Percentiles rank a stretch among this genome's conserved stretches.
Evolutionary conservation across 2,797 vertebrate species (phyloP).

Genomic region (Micrastur ruficollis): DNA sequence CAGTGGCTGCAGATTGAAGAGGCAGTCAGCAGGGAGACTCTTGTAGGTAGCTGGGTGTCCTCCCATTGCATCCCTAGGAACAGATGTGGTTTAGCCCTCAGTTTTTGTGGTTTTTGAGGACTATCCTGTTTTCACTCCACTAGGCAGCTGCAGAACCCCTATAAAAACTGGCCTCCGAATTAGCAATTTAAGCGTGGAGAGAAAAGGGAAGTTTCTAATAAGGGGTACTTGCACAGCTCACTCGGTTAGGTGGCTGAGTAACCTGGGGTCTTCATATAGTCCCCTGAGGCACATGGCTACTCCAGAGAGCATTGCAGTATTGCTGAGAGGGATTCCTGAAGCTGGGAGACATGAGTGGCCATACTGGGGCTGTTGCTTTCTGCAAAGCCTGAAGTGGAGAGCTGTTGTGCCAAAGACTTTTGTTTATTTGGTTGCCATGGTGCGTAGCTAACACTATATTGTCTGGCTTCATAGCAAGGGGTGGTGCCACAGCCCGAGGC

Average conservation of each 20-base stretch:
- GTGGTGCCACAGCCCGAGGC: conserved; percentile 7
- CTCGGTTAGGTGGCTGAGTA: background rate
- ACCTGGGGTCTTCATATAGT: background rate
- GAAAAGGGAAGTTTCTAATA: background rate
- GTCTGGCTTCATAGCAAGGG: conserved; percentile 28
- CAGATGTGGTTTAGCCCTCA: background rate
- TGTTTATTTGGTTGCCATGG: conserved; percentile 52
- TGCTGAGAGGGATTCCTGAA: background rate
- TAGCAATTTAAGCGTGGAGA: background rate
- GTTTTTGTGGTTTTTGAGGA: background rate
- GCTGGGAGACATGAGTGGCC: background rate
- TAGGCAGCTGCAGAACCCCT: background rate
- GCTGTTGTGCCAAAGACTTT: background rate
- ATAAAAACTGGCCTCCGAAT: background rate
- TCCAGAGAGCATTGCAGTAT: background rate
- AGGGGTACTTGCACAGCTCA: background rate
- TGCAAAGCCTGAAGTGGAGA: conserved; percentile 2
- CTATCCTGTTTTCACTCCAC: background rate
- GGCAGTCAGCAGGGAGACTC: background rate
- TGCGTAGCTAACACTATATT: conserved; percentile 18
- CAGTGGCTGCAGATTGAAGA: background rate
- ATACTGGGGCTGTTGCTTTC: background rate
- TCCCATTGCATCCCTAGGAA: background rate
- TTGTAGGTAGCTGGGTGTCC: background rate
- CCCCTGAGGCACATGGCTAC: background rate